Evolutionary conservation across 2,113 vertebrate genomes (phyloP), one percentile per base, ranked within the genome.

Genomic region (Chamaetylas fuelleborni): DNA sequence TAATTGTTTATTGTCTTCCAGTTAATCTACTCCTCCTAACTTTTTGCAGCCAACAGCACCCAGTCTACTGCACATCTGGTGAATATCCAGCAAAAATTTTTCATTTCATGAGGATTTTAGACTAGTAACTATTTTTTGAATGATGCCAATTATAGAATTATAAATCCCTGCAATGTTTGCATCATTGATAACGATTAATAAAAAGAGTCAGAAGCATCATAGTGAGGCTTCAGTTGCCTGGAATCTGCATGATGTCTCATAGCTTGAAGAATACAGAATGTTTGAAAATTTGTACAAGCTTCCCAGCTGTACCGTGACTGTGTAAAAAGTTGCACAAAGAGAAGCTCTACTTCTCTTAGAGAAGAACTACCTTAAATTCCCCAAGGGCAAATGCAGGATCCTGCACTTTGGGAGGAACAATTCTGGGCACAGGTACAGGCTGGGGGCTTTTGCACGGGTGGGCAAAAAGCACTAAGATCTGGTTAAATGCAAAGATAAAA

Each of bases 401-500:
- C 33, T 58, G 43, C 33, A 65, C 26, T 12, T 8, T 24, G 8
- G 23, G 33, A 60, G 23, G 28, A 45, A 9, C 28, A 45, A 12
- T 7, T 3, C 12, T 0, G 0, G 7, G 26, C 29, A 38, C 19
- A 3, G 19, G 10, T 43, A 38, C 3, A 25, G 28, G 6, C 15
- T 29, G 33, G 12, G 28, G 7, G 4, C 33, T 48, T 64, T 40
- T 34, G 13, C 42, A 48, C 19, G 11, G 13, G 6, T 64, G 14
- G 34, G 13, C 11, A 48, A 64, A 87, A 80, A 64, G 17, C 29
- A 34, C 7, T 62, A 34, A 62, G 57, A 40, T 71, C 8, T 54
- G 24, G 16, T 20, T 3, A 79, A 47, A 47, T 29, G 16, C 14
- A n/a, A n/a, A 79, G 47, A 54, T 17, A 29, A 79, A 78, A 47